Evolutionary conservation across 2,888 invertebrate genomes (phyloP), one percentile per base, ranked within the genome.

Genomic region (Acleris literana): DNA sequence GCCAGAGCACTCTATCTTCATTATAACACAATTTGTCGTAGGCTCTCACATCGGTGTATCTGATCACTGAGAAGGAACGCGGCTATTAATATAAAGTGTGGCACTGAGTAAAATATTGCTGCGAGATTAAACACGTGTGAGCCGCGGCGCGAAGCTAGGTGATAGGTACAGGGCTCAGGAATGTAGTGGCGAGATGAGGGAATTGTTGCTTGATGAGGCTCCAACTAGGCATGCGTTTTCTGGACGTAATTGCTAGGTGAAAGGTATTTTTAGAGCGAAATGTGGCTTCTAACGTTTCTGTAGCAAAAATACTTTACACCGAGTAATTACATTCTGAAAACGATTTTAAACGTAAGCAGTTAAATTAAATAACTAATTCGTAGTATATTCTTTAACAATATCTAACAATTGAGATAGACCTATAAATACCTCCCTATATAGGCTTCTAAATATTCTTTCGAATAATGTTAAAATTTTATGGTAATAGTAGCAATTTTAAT

Each of bases 11-110:
- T 76, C 68, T 54, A 64, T 74, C 72, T 73, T 74, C 73, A 76
- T 76, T 74, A 75, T 72, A 73, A 70, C 65, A 68, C 70, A 71
- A 76, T 76, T 75, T 71, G 72, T 75, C 69, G 70, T 69, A 61
- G 58, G 58, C 70, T 61, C 63, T 65, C 56, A 66, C 65, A 59
- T 29, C 33, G 53, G 17, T 57, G 57, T 66, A 66, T 66, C 66
- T 62, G 66, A 62, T 66, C 61, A 61, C 61, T 61, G 53, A 65
- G 55, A 49, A 51, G 65, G 55, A 61, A 56, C 59, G 49, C 53
- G 25, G 64, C 65, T 65, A 65, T 65, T 65, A 61, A 65, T 65
- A 56, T 55, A 65, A 52, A 61, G 65, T 22, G 44, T 43, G 46
- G 55, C 33, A 48, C 46, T 60, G 56, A 57, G 60, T 70, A 70